These are phyloP conservation scores for Dallia pectoralis DNA, from an alignment of 2,797 vertebrate genomes.

Conservation along the genomic window DNA sequence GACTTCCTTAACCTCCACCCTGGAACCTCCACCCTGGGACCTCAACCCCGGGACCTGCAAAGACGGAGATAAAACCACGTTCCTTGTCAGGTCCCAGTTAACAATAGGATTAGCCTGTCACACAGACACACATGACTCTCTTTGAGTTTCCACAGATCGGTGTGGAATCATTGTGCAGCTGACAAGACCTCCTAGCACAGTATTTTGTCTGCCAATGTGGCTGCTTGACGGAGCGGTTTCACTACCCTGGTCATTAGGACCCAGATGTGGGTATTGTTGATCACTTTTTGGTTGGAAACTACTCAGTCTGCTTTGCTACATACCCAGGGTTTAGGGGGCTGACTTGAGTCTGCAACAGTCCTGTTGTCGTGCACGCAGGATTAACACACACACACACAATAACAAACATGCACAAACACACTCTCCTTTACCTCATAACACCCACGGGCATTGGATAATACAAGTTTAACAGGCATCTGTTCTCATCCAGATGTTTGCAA, in stretches of 20 bases:
- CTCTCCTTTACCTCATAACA: not conserved
- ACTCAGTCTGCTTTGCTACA: not conserved
- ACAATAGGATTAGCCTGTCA: not conserved
- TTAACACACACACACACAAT: not conserved
- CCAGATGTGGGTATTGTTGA: not conserved
- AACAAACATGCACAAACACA: not conserved
- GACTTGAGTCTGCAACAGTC: not conserved
- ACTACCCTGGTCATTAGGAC: not conserved
- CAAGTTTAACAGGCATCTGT: constrained; percentile 34
- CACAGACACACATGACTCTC: too few relatives aligned
- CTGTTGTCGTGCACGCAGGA: not conserved
- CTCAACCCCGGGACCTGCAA: not conserved
- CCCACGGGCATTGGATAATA: constrained; percentile 25
- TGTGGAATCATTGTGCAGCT: not conserved
- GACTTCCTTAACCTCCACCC: too few relatives aligned
- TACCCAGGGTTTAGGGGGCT: not conserved
- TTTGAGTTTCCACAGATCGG: not conserved
- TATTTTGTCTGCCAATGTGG: not conserved
- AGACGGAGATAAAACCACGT: not conserved
- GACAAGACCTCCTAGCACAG: not conserved
- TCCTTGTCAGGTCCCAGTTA: not conserved
- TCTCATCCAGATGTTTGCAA: constrained; percentile 59
- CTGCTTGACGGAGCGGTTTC: not conserved
- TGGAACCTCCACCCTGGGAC: not conserved
- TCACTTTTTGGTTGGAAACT: not conserved